Conservation (phyloP, 1,140 invertebrate genomes). For the Plodia interpunctella region DNA sequence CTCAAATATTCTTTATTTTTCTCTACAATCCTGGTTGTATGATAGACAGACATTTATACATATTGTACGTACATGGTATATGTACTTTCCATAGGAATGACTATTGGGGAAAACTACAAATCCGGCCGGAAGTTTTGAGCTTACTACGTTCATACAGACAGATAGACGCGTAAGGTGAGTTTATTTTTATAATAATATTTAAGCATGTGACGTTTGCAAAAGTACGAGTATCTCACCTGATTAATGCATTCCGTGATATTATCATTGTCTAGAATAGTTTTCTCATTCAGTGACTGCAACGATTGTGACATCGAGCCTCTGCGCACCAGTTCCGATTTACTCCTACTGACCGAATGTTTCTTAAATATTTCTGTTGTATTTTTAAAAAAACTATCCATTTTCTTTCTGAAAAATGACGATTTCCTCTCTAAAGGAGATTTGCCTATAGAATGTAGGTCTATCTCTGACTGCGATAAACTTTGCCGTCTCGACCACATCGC, state of each 20-base stretch:
- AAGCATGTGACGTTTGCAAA: not conserved
- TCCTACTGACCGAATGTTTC: constrained; percentile 35
- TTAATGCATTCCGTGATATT: constrained; percentile 11
- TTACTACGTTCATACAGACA: too few species aligned
- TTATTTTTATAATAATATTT: too few species aligned
- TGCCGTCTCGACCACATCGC: constrained; percentile 45
- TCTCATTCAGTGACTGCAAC: constrained; percentile 55
- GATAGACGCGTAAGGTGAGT: too few species aligned
- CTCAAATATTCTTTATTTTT: too few species aligned
- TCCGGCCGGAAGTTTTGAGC: too few species aligned
- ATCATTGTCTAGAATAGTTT: constrained; percentile 14
- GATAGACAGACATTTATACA: too few species aligned
- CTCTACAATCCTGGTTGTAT: too few species aligned
- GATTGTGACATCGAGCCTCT: constrained; percentile 55
- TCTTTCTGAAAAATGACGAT: constrained; percentile 65
- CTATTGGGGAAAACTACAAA: too few species aligned
- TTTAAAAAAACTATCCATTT: constrained; percentile 64
- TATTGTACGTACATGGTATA: too few species aligned
- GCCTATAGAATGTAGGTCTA: constrained; percentile 59
- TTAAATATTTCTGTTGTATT: constrained; percentile 67
- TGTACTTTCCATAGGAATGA: too few species aligned
- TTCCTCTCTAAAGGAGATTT: constrained; percentile 63
- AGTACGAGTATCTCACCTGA: constrained; percentile 25
- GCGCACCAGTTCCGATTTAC: constrained; percentile 36
- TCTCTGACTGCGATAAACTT: constrained; percentile 59